A percentile compares a stretch with the other conserved stretches of the same genome.
phyloP scores from a whole-genome alignment of 2,888 invertebrate species.

The Noctua fimbriata region DNA sequence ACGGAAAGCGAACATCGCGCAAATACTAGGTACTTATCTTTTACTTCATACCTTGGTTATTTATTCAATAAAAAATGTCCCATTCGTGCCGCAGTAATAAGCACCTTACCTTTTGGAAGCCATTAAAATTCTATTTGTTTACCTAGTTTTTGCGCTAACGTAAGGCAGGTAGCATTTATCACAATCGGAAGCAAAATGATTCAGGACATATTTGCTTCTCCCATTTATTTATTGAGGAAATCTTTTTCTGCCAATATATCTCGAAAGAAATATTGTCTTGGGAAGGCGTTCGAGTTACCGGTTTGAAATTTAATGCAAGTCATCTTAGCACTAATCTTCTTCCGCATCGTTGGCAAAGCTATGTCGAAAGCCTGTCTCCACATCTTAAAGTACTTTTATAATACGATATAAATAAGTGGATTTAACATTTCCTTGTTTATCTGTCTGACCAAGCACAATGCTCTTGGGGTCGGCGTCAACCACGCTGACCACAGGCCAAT shows the following conservation, averaged over 20 bases:
- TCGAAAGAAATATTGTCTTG: conserved; percentile 20
- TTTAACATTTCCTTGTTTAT: conserved; percentile 22
- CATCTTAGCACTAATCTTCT: conserved; percentile 15
- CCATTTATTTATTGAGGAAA: neutral
- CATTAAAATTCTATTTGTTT: conserved; percentile 15
- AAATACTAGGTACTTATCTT: neutral
- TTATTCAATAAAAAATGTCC: neutral
- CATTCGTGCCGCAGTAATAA: neutral
- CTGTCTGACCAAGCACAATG: conserved; percentile 15
- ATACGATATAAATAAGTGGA: neutral
- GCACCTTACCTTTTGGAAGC: neutral
- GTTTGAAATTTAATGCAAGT: conserved; percentile 9
- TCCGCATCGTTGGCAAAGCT: conserved; percentile 34
- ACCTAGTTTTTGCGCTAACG: conserved; percentile 3
- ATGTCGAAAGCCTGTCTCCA: neutral
- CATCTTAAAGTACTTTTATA: conserved; percentile 11
- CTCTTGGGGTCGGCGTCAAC: conserved; percentile 17
- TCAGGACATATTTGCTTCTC: neutral
- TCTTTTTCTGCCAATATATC: neutral
- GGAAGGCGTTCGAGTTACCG: conserved; percentile 11
- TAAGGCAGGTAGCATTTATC: neutral
- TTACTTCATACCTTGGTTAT: neutral
- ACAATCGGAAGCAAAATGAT: neutral
- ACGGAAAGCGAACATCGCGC: neutral
- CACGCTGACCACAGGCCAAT: conserved; percentile 30